Percentiles rank a stretch among this genome's conserved stretches.
These are phyloP conservation scores for Sturnira hondurensis DNA, from an alignment of 2,113 vertebrate genomes.

Conservation along the genomic window DNA sequence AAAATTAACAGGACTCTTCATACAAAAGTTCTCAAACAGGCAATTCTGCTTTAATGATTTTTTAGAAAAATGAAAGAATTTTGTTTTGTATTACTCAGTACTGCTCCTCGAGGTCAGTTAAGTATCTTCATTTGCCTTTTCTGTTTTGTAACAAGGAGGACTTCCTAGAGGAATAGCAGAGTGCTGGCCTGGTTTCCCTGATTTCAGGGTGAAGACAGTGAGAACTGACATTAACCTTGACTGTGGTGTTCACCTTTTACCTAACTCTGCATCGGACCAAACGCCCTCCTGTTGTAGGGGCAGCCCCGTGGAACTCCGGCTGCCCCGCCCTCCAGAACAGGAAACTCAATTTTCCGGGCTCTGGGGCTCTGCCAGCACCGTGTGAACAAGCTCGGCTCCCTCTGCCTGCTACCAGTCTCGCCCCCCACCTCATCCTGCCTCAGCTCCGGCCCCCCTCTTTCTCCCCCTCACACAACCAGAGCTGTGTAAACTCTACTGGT, in stretches of 20 bases:
- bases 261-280: neutral
- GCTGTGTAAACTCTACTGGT: neutral
- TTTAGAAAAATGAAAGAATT: neutral
- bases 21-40: slow-evolving; percentile 35
- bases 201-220: neutral
- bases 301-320: neutral
- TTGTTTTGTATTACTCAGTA: neutral
- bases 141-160: neutral
- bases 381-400: neutral
- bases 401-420: neutral
- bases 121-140: neutral
- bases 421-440: neutral
- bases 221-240: neutral
- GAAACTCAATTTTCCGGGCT: no score
- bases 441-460: neutral
- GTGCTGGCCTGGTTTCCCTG: neutral
- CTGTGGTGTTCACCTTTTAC: neutral
- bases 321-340: neutral
- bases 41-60: slow-evolving; percentile 28
- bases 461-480: neutral
- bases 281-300: neutral
- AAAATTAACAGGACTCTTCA: slow-evolving; percentile 30
- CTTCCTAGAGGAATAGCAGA: neutral
- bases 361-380: neutral
- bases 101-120: neutral